Conservation (phyloP, 1,140 invertebrate genomes). For the Drosophila ananassae region DNA sequence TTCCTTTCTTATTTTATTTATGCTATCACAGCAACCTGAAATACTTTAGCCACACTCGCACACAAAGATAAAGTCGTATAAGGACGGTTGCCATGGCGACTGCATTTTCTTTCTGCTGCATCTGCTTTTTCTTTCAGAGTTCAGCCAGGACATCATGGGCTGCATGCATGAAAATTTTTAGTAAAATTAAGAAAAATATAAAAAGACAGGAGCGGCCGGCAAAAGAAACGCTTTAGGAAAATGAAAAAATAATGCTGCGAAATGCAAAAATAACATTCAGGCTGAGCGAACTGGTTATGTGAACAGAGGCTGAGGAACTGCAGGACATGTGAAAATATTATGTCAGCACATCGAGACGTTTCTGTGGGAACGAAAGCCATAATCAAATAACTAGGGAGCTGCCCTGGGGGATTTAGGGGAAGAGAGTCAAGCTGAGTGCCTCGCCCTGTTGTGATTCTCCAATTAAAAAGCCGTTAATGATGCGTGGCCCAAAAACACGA, state of each 20-base stretch:
- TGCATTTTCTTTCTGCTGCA: constrained; percentile 55
- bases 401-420: neutral
- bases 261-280: constrained; percentile 64
- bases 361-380: constrained; percentile 61
- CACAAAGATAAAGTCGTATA: constrained; percentile 7
- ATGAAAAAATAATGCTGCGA: constrained; percentile 68
- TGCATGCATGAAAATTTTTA: constrained; percentile 50
- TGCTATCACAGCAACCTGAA: constrained; percentile 74
- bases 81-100: constrained; percentile 9
- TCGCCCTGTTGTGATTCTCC: constrained; percentile 25
- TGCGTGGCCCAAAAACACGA: constrained; percentile 44
- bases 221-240: constrained; percentile 47
- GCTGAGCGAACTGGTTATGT: constrained; percentile 4
- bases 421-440: neutral
- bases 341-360: constrained; percentile 40
- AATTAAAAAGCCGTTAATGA: constrained; percentile 72
- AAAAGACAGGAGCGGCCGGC: constrained; percentile 25
- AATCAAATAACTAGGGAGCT: constrained; percentile 17
- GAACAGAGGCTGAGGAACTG: constrained; percentile 9
- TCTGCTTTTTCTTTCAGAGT: constrained; percentile 49
- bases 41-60: constrained; percentile 43
- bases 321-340: constrained; percentile 40
- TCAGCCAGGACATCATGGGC: constrained; percentile 16
- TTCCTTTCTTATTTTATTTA: constrained; percentile 46
- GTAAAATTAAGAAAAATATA: constrained; percentile 72